Evolutionary conservation across 2,113 vertebrate species (phyloP), one percentile per base, ranked within the genome.

Genomic region (Dasypus novemcinctus): DNA sequence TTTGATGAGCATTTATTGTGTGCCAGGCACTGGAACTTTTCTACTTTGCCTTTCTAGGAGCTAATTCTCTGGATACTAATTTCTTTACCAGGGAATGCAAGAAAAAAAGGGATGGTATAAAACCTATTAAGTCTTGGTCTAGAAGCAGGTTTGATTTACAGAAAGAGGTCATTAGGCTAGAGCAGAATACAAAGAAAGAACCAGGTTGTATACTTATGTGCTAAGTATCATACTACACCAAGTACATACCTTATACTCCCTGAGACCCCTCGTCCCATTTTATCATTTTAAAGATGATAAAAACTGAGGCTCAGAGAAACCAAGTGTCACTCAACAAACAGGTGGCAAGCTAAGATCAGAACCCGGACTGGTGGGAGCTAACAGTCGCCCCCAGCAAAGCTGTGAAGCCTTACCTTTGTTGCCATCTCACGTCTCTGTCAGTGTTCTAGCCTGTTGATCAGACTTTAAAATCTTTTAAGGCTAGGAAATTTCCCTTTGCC

Each of bases 191-290:
- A 20, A 38, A 54, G 6, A 46, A 54, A 18, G 31, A 25, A 63
- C 31, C 14, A 7, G 13, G 14, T 3, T 14, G 10, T 1, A 2
- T 1, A 33, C 27, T 49, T 63, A 12, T 11, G 33, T 36, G 33
- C 52, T 38, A 82, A n/a, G 38, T 2, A n/a, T 21, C n/a, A 2
- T 12, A 1, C 27, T 33, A 5, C 0, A 0, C 49, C 2, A 2
- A 4, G 8, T 7, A 76, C 1, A 5, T 12, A 18, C 33, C 31
- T 31, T 25, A 3, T 4, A 23, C 36, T 54, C 17, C 46, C 66
- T 75, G 23, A 0, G 61, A n/a, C 2, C 15, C 68, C 38, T 59
- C 6, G 9, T 23, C 4, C 10, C 21, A 43, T 33, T 59, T 54
- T 38, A 64, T 43, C 23, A 31, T 64, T 78, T 92, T 25, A 38